Evolutionary conservation across 2,113 vertebrate genomes (phyloP), one percentile per base, ranked within the genome.

Genomic region (Bolborhynchus lineola): DNA sequence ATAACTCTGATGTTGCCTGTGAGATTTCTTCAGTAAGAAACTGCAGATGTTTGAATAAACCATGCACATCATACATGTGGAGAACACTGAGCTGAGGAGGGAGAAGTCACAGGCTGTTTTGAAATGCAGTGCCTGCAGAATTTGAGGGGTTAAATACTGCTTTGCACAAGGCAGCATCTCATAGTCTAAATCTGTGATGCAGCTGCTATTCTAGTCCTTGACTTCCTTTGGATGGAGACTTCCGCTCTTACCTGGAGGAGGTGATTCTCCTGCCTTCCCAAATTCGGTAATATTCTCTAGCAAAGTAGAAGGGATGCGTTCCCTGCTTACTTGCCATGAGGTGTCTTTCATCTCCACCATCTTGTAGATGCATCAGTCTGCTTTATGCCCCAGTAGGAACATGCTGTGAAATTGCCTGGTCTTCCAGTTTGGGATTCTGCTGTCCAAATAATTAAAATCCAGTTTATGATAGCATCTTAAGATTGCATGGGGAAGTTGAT

Each of bases 41-140:
- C 14, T 50, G 57, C 23, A 62, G 19, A 42, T 83, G 44, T 37
- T 4, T 53, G 65, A 68, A 42, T 29, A 65, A 78, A 49, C 19
- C 16, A 4, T 0, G 0, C 53, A 23, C 9, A 53, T 25, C 13
- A 0, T 35, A 19, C 5, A 20, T 0, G 3, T 57, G 18, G 37
- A 78, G 72, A 81, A 15, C 21, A 6, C 16, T 1, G 14, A 13
- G 14, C 33, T 68, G 75, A 31, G 46, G 67, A 50, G n/a, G 35
- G 29, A 63, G 62, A 26, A 49, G 31, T 31, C 78, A 37, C 35
- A 21, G 29, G 10, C 6, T 25, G 26, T 63, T 82, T 9, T 1
- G 39, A 39, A 55, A 46, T 21, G 46, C 35, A 18, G 46, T 41
- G 47, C 10, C 17, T 60, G 46, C 52, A 47, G 80, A 39, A 69